phyloP scores from a whole-genome alignment of 2,797 vertebrate genomes.

The Parauchenoglanis ngamensis region DNA sequence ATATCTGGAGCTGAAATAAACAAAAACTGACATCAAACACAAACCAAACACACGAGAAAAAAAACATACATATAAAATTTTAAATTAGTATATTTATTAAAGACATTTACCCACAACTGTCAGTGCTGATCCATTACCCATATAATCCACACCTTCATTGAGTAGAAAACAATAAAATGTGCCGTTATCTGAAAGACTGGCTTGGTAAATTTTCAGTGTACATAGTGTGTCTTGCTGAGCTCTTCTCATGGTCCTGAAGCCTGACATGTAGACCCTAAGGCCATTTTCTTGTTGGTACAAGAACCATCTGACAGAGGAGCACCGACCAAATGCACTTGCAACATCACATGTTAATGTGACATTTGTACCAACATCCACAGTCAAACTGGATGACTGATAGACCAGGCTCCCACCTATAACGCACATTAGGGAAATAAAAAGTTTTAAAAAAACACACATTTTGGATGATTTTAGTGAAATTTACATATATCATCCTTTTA shows the following conservation, averaged over 20 bases:
- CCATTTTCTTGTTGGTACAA: slow-evolving; percentile 4
- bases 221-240: neutral
- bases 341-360: slow-evolving; percentile 31
- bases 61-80: neutral
- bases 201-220: neutral
- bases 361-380: slow-evolving; percentile 19
- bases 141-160: slow-evolving; percentile 16
- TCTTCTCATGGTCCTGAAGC: neutral
- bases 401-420: slow-evolving; percentile 1
- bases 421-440: neutral
- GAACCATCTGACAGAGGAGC: slow-evolving; percentile 23
- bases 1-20: neutral
- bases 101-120: neutral
- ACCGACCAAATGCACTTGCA: slow-evolving; percentile 9
- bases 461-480: neutral
- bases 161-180: slow-evolving; percentile 42
- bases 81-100: neutral
- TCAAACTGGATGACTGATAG: slow-evolving; percentile 28
- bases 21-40: neutral
- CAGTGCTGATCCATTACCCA: slow-evolving; percentile 36
- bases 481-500: neutral
- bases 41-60: neutral
- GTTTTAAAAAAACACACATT: neutral
- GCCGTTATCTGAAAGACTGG: neutral
- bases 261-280: slow-evolving; percentile 3